Evolutionary conservation across 2,888 invertebrate species (phyloP), one percentile per base, ranked within the genome.

Genomic region (Troides aeacus): DNA sequence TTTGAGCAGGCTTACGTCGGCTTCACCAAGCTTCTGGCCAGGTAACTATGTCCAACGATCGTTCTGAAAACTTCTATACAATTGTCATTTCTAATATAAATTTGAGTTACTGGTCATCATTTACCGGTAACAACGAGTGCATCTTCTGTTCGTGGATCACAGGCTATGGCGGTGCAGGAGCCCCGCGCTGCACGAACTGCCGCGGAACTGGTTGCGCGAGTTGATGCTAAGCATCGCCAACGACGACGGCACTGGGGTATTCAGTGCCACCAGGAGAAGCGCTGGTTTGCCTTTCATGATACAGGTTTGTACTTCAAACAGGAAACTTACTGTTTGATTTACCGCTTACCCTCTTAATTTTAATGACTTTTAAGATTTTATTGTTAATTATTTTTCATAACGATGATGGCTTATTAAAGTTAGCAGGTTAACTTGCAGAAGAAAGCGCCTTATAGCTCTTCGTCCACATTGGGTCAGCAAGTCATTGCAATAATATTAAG

Each of bases 1-100:
- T 99, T 99, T 86, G 99, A 99, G 83, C 97, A 98, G 86, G 98
- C 97, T 0, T 97, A 97, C 81, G 95, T 97, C 17, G 99, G 98
- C 0, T 99, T 99, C 88, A 94, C 95, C 2, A 94, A 95, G 78
- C 89, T 98, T 62, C 95, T 97, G 74, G 87, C 93, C 0, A 94
- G 95, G 84, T 93, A 30, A 39, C 5, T 39, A 10, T 39, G 39
- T 39, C 8, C 39, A 39, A 39, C 10, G 39, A 39, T 10, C 39
- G 1, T 39, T 10, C 7, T 39, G 10, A 39, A 39, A 7, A 39
- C 39, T 39, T 39, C 10, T 10, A 39, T 6, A 8, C 8, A 5
- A 30, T 30, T 30, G 30, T 5, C 3, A 30, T 30, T 2, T 30
- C 30, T 30, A 21, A 21, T 21, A 21, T 21, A 21, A 21, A 21